A percentile compares a stretch with the other conserved stretches of the same genome.
These are phyloP conservation scores for Drosophila insularis DNA, from an alignment of 1,140 invertebrate species.

Conservation along the genomic window DNA sequence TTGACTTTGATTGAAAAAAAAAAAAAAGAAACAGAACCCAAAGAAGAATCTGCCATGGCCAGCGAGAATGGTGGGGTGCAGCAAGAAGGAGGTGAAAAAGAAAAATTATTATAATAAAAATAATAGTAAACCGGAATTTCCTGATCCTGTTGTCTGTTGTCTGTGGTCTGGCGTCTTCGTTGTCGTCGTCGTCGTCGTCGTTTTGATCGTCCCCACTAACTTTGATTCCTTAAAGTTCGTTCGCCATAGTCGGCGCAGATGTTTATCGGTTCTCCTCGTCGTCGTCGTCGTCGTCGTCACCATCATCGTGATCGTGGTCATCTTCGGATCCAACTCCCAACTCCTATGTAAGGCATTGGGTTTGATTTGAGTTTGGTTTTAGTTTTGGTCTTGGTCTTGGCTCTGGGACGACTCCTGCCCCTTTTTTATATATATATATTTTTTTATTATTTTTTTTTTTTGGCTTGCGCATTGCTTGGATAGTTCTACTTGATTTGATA, in stretches of 20 bases:
- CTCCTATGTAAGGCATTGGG: conserved; percentile 73
- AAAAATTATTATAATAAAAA: conserved; percentile 75
- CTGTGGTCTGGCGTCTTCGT: conserved; percentile 5
- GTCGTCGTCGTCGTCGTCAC: neutral
- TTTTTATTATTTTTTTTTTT: conserved; percentile 23
- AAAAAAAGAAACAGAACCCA: neutral
- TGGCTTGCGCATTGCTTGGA: conserved; percentile 37
- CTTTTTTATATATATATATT: conserved; percentile 9
- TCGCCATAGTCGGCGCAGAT: conserved; percentile 44
- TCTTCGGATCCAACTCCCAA: conserved; percentile 18
- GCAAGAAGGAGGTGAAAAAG: conserved; percentile 29
- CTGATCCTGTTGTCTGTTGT: conserved; percentile 67
- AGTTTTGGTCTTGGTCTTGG: conserved; percentile 45
- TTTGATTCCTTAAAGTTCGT: conserved; percentile 65
- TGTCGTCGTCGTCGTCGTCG: conserved; percentile 29
- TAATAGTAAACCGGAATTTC: conserved; percentile 79
- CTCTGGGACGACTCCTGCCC: conserved; percentile 11
- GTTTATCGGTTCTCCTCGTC: conserved; percentile 30
- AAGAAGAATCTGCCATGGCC: conserved; percentile 34
- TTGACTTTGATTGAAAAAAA: conserved; percentile 58
- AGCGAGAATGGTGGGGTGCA: neutral
- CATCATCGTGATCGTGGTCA: neutral
- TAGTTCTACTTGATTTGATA: conserved; percentile 10
- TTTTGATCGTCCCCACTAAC: neutral
- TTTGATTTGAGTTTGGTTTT: conserved; percentile 54